phyloP scores from a whole-genome alignment of 2,797 vertebrate genomes.

The Xenops minutus region DNA sequence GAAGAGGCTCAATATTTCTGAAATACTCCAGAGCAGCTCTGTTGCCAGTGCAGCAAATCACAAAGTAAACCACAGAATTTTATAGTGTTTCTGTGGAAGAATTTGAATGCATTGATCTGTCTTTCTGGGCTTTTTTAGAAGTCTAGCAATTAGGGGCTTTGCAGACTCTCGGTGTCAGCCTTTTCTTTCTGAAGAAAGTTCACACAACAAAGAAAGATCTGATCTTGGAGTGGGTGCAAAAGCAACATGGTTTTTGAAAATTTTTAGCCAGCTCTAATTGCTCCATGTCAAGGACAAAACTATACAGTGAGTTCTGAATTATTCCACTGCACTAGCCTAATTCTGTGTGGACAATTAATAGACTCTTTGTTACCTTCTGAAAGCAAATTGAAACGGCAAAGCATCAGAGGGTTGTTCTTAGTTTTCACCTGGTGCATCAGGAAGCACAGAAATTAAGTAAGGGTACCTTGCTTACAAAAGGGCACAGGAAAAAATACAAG shows the following conservation, averaged over 20 bases:
- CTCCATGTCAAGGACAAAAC: not conserved
- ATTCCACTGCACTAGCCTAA: not conserved
- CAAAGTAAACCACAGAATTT: not conserved
- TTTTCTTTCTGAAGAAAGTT: slow-evolving; percentile 4
- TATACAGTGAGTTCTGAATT: not conserved
- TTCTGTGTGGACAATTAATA: not conserved
- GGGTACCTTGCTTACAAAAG: not conserved
- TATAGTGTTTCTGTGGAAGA: not conserved
- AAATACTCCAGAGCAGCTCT: not conserved
- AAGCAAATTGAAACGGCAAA: not conserved
- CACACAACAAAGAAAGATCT: not conserved
- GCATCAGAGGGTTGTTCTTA: not conserved
- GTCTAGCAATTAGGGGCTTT: not conserved
- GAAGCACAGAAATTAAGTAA: not conserved
- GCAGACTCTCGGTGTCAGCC: not conserved
- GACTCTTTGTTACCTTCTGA: not conserved
- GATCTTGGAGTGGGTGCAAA: not conserved
- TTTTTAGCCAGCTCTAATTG: not conserved
- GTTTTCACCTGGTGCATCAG: not conserved
- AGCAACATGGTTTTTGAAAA: not conserved
- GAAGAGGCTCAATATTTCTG: not conserved
- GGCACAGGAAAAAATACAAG: not conserved
- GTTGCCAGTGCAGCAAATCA: not conserved
- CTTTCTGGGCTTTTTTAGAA: not conserved
- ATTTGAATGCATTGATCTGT: not conserved